A percentile compares a stretch with the other conserved stretches of the same genome.
phyloP scores from a whole-genome alignment of 2,113 vertebrate species.

The Ochotona curzoniae region DNA sequence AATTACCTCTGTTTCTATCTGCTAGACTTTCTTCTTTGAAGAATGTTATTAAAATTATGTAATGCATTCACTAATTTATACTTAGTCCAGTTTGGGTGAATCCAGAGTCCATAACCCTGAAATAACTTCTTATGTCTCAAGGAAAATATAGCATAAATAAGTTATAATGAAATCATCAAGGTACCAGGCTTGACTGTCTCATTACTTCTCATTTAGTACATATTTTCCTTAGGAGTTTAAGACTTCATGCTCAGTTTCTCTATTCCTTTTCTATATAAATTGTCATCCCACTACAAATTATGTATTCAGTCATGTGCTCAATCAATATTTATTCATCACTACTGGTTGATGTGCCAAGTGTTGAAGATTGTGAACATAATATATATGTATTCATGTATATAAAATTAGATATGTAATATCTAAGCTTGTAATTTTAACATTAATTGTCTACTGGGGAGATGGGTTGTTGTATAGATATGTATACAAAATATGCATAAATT shows the following conservation, averaged over 20 bases:
- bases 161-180: neutral
- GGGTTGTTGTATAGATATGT: neutral
- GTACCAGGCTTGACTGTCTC: neutral
- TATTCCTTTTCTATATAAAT: neutral
- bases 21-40: conserved; percentile 9
- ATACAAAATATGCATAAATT: neutral
- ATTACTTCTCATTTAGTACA: conserved; percentile 4
- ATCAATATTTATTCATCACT: conserved; percentile 30
- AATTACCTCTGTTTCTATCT: conserved; percentile 54
- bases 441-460: neutral
- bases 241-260: neutral
- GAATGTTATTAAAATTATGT: conserved; percentile 44
- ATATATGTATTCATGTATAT: too few relatives aligned
- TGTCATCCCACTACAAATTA: neutral
- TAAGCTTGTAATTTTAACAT: neutral
- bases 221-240: conserved; percentile 21
- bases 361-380: neutral
- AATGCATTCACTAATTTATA: conserved; percentile 55
- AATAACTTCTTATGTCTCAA: neutral
- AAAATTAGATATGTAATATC: too few relatives aligned
- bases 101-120: neutral
- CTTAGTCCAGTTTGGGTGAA: conserved; percentile 46
- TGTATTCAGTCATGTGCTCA: neutral
- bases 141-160: neutral
- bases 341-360: neutral